Evolutionary conservation across 2,797 vertebrate genomes (phyloP), one percentile per base, ranked within the genome.

Genomic region (Pogoniulus pusillus): DNA sequence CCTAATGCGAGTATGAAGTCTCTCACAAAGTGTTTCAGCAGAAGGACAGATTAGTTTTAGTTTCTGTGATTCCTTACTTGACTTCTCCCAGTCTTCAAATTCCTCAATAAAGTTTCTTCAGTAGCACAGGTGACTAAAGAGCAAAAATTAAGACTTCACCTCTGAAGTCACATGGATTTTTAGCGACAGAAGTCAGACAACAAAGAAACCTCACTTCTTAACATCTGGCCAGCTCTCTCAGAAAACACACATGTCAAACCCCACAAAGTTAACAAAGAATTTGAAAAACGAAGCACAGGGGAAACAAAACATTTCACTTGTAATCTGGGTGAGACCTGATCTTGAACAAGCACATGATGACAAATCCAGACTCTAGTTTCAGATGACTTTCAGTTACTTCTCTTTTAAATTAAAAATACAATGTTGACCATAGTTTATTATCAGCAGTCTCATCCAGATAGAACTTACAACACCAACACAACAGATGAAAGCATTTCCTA

Each of bases 331-430:
- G 12, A 66, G 17, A 35, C 10, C 39, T 70, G 17, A 84, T 57
- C 0, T 3, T 0, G 3, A 77, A 70, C 29, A 73, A 41, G 27
- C 32, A 63, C 0, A 2, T 0, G 1, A 17, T 45, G 16, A 69
- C 23, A 55, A 65, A 19, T 66, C 41, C 30, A 51, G 34, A 86
- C 20, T 34, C 20, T 20, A 16, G 19, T n/a, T 86, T 76, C 43
- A 55, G 14, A 17, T 3, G 75, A 74, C 16, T 54, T 60, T n/a
- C 41, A 87, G 2, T 32, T 72, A 55, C 16, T 55, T 58, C 8
- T 32, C 20, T 37, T 71, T 41, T 6, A 72, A 63, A 65, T 43
- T 23, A 41, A 78, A 86, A 85, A 8, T 5, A 59, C 18, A 35
- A 58, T 2, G 3, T 24, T 16, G 77, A 77, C 0, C 0, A 9